Conservation (phyloP, 2,113 vertebrate species). For the Nesoenas mayeri region DNA sequence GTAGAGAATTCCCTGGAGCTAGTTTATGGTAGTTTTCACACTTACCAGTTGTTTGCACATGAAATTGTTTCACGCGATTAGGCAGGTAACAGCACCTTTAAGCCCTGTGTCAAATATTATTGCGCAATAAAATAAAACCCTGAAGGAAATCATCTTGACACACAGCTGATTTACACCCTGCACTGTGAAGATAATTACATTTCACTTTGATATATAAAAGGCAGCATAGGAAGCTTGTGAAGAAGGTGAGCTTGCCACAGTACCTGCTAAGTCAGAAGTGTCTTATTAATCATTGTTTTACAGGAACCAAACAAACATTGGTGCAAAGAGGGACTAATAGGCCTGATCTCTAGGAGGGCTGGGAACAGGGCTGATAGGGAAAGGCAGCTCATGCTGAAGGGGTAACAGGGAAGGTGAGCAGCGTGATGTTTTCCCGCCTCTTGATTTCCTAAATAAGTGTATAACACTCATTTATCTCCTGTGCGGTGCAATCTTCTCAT, state of each 20-base stretch:
- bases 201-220: constrained; percentile 69
- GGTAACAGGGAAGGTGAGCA: background rate
- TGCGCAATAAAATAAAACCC: constrained; percentile 70
- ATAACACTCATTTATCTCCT: fast-evolving
- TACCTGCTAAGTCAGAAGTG: constrained; percentile 6
- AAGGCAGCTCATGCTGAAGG: background rate
- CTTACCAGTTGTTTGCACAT: constrained; percentile 65
- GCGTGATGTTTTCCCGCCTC: background rate
- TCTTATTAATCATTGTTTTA: constrained; percentile 38
- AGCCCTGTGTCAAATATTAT: constrained; percentile 74
- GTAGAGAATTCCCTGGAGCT: background rate
- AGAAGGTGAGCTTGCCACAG: constrained; percentile 41
- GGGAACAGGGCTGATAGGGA: background rate
- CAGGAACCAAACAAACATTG: background rate
- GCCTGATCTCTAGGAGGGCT: background rate
- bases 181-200: constrained; percentile 75
- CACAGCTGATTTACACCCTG: constrained; percentile 74
- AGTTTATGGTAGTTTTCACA: background rate
- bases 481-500: background rate
- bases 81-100: constrained; percentile 77
- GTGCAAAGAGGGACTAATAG: background rate
- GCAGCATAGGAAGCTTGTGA: constrained; percentile 47
- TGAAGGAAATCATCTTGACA: constrained; percentile 69
- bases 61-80: constrained; percentile 71
- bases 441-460: background rate